A percentile compares a stretch with the other conserved stretches of the same genome.
phyloP scores from a whole-genome alignment of 2,113 vertebrate species.

The Carassius carassius region DNA sequence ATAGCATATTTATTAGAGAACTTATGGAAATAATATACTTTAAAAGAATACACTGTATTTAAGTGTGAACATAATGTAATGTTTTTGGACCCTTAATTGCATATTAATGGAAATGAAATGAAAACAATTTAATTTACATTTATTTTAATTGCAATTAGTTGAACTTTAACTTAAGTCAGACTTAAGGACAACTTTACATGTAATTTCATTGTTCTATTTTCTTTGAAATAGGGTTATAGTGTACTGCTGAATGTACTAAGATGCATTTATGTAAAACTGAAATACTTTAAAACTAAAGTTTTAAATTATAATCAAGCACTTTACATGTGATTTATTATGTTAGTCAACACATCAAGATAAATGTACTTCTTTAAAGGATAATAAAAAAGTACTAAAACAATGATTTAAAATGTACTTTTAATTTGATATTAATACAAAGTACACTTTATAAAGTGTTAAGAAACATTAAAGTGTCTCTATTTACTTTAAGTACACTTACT shows the following conservation, averaged over 20 bases:
- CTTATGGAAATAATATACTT: too few species aligned
- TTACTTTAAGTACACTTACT: too few species aligned
- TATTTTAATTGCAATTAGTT: too few species aligned
- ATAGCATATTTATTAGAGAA: neutral
- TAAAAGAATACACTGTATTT: too few species aligned
- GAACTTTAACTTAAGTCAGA: too few species aligned
- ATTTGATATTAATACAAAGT: neutral
- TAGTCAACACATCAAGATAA: neutral
- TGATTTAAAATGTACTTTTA: too few species aligned
- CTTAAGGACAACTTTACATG: neutral
- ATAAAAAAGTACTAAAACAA: neutral
- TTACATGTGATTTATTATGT: neutral
- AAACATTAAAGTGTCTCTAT: too few species aligned
- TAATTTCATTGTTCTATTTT: neutral
- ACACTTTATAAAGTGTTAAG: too few species aligned
- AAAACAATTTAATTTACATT: neutral
- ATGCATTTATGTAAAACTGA: neutral
- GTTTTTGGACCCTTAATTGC: neutral
- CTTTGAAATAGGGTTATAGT: neutral
- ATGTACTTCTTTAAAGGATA: neutral
- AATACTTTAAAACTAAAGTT: neutral
- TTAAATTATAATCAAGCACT: neutral
- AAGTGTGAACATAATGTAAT: neutral
- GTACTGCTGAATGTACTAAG: neutral
- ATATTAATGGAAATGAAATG: neutral